Conservation (phyloP, 2,113 vertebrate species). For the Meleagris gallopavo region DNA sequence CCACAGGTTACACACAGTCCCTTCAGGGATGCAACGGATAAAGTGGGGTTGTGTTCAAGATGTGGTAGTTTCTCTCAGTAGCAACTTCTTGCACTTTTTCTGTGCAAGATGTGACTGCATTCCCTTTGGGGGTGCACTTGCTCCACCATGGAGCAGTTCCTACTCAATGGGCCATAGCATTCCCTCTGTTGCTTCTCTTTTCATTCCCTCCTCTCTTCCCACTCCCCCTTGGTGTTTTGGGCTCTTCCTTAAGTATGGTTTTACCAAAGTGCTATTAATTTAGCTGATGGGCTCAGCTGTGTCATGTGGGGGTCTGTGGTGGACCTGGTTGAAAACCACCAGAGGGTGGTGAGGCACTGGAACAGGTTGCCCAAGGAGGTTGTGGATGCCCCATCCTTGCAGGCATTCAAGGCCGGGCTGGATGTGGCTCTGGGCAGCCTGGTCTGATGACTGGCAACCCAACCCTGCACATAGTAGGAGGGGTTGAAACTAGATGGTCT, state of each 20-base stretch:
- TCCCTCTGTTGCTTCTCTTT: neutral
- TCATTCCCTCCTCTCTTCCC: neutral
- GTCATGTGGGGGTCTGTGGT: neutral
- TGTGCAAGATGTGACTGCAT: neutral
- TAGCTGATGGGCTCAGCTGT: neutral
- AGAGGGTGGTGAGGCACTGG: no score
- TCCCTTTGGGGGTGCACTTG: neutral
- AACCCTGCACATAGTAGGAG: no score
- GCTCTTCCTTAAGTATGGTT: neutral
- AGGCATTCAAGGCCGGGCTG: no score
- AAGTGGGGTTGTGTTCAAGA: neutral
- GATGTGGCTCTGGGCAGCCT: no score
- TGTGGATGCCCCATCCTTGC: no score
- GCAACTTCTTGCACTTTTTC: neutral
- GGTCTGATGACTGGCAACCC: no score
- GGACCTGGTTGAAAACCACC: neutral
- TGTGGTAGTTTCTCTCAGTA: neutral
- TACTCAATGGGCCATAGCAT: neutral
- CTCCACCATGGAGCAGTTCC: neutral
- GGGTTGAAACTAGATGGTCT: no score
- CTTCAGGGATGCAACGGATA: neutral
- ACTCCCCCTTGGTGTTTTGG: neutral
- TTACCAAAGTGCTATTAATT: neutral
- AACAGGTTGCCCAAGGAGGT: no score
- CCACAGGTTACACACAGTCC: no score